A percentile compares a stretch with the other conserved stretches of the same genome.
These are phyloP conservation scores for Sinohyriopsis cumingii DNA, from an alignment of 2,888 invertebrate species.

Conservation along the genomic window DNA sequence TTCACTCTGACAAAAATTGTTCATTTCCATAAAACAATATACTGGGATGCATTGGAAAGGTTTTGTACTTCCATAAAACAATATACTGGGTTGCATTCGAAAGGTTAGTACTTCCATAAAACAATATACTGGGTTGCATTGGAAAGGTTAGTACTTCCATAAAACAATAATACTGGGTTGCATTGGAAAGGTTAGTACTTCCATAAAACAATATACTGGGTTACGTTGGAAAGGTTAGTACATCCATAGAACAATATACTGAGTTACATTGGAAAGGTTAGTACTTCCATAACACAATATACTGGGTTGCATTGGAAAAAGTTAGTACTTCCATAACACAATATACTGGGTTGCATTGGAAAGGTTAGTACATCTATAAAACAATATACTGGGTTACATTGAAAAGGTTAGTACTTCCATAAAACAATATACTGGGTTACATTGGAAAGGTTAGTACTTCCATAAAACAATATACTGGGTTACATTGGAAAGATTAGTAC, in stretches of 20 bases:
- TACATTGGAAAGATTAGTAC: constrained; percentile 1
- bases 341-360: background rate
- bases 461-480: too few species aligned
- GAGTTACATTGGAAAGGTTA: background rate
- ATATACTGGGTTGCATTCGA: background rate
- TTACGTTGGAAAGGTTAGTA: background rate
- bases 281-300: constrained; percentile 4
- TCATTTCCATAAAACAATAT: too few species aligned
- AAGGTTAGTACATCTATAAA: constrained; percentile 5
- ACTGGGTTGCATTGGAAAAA: background rate
- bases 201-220: too few species aligned
- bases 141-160: constrained; percentile 7
- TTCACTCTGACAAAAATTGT: too few species aligned
- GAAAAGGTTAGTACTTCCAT: constrained; percentile 7
- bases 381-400: too few species aligned
- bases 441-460: constrained; percentile 5
- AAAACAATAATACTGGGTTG: too few species aligned
- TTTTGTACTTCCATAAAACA: too few species aligned
- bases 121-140: too few species aligned
- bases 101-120: constrained; percentile 8
- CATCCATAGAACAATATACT: background rate
- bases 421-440: too few species aligned
- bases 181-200: constrained; percentile 5
- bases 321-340: constrained; percentile 7
- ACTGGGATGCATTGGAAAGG: background rate